These are phyloP conservation scores for Drosophila sulfurigaster DNA, from an alignment of 1,140 invertebrate genomes.

Conservation along the genomic window DNA sequence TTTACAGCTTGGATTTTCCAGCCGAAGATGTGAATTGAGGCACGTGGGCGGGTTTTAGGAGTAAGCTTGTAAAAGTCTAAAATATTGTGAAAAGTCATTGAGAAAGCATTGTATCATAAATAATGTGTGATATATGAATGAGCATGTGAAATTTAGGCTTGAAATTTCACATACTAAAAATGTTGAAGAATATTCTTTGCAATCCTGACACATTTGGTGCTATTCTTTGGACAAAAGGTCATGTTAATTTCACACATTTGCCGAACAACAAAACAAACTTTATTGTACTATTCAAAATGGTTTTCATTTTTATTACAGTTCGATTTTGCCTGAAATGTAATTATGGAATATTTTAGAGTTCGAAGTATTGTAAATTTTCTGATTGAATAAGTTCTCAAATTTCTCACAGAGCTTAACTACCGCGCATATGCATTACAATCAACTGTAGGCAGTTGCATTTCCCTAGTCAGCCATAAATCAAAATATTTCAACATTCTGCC, in stretches of 20 bases:
- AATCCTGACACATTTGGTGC: neutral
- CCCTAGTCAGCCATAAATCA: constrained; percentile 43
- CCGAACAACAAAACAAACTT: neutral
- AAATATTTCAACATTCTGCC: constrained; percentile 52
- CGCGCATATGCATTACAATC: neutral
- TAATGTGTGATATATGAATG: neutral
- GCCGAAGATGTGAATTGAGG: neutral
- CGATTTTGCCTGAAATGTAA: neutral
- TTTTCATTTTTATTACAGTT: neutral
- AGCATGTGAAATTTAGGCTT: neutral
- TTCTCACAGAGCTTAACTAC: constrained; percentile 46
- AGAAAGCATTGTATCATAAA: neutral
- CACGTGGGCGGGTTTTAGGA: neutral
- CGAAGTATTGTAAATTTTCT: neutral
- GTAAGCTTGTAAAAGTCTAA: neutral
- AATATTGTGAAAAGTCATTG: neutral
- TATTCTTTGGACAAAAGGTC: neutral
- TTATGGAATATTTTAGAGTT: neutral
- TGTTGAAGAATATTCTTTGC: neutral
- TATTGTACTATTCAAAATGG: neutral
- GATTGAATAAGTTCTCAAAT: constrained; percentile 26
- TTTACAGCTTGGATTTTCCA: constrained; percentile 4
- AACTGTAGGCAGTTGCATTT: constrained; percentile 15
- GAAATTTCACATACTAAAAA: neutral
- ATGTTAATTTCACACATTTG: neutral